Conservation (phyloP, 2,113 vertebrate species). For the Bubalus kerabau region DNA sequence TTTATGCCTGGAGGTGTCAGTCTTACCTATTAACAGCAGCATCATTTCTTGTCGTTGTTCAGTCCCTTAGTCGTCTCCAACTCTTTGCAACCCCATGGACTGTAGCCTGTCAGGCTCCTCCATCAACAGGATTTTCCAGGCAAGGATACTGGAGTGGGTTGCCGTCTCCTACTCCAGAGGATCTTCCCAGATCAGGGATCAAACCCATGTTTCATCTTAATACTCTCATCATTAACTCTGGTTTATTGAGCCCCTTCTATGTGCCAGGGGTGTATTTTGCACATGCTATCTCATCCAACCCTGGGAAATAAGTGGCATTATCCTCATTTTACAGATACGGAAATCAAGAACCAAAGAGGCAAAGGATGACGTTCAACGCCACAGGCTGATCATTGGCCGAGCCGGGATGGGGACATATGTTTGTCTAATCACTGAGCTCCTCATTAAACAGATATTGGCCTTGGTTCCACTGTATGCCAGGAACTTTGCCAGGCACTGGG, state of each 20-base stretch:
- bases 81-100: background rate
- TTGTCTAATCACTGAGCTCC: background rate
- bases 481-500: background rate
- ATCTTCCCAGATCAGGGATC: background rate
- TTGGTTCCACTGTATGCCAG: background rate
- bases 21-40: background rate
- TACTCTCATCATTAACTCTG: background rate
- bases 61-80: background rate
- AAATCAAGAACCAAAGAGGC: background rate
- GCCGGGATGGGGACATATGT: no score
- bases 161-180: background rate
- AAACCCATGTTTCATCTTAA: background rate
- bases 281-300: background rate
- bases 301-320: background rate
- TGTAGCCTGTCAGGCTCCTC: background rate
- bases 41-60: background rate
- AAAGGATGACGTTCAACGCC: background rate
- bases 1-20: background rate
- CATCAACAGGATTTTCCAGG: background rate
- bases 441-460: accelerated
- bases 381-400: accelerated
- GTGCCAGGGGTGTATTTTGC: background rate
- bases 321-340: background rate
- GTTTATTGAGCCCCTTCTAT: background rate
- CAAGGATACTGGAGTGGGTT: background rate